phyloP scores from a whole-genome alignment of 1,140 invertebrate species.

The Patella vulgata region DNA sequence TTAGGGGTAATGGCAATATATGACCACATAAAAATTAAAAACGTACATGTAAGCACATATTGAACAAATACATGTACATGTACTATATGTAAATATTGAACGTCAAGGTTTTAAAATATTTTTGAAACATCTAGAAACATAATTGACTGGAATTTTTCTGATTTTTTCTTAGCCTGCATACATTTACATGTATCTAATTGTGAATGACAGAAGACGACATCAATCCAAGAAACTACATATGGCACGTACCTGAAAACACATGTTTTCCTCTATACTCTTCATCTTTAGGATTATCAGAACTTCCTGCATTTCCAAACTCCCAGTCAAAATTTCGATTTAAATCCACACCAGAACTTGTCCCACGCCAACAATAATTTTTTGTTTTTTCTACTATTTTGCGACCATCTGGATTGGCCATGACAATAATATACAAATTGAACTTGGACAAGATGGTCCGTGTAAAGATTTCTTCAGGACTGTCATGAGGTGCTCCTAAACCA shows the following conservation, averaged over 20 bases:
- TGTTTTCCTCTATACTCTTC: conserved; percentile 57
- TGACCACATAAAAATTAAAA: no score
- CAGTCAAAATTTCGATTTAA: conserved; percentile 64
- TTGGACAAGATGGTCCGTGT: conserved; percentile 40
- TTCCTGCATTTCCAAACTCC: conserved; percentile 59
- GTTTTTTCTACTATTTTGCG: conserved; percentile 48
- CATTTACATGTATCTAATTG: no score
- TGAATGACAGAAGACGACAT: no score
- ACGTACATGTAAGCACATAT: no score
- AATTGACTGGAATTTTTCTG: no score
- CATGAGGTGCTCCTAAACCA: conserved; percentile 27
- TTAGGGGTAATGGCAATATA: no score
- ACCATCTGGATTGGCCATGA: conserved; percentile 62
- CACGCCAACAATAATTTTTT: conserved; percentile 62
- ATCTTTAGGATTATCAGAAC: conserved; percentile 51
- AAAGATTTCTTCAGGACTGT: conserved; percentile 20
- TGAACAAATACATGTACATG: no score
- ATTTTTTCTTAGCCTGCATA: no score
- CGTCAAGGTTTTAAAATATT: no score
- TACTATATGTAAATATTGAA: no score
- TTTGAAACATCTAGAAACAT: no score
- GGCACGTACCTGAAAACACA: conserved; percentile 55
- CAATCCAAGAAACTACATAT: no score
- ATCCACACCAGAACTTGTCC: conserved; percentile 58
- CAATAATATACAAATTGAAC: conserved; percentile 57